phyloP scores from a whole-genome alignment of 2,797 vertebrate genomes.

The Nasua narica region DNA sequence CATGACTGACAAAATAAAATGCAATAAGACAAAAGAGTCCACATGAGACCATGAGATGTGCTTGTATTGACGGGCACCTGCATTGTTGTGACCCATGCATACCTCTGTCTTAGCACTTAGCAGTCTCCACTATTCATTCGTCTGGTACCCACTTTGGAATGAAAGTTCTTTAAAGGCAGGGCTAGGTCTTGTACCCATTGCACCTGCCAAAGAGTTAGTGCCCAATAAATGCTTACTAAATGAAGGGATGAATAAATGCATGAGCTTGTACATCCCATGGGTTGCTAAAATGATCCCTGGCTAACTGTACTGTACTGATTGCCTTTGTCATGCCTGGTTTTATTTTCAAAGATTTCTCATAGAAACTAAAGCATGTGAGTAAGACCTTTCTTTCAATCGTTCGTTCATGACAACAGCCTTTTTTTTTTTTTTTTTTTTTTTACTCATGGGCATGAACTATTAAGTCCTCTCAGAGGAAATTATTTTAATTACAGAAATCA shows the following conservation, averaged over 20 bases:
- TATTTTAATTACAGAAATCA: conserved; percentile 74
- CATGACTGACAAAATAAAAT: neutral
- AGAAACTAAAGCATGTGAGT: conserved; percentile 40
- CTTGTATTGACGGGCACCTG: neutral
- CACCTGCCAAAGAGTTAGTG: neutral
- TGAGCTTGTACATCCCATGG: neutral
- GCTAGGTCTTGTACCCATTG: neutral
- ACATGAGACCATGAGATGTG: rapidly evolving
- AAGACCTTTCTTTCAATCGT: conserved; percentile 35
- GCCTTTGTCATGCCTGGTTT: conserved; percentile 5
- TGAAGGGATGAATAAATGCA: neutral
- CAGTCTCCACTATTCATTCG: neutral
- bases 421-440: neutral
- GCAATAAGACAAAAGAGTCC: neutral
- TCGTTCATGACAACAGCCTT: conserved; percentile 46
- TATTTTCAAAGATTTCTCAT: conserved; percentile 52
- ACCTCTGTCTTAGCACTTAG: neutral
- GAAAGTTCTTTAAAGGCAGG: neutral
- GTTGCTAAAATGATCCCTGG: neutral
- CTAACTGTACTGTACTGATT: neutral
- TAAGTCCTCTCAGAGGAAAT: conserved; percentile 67
- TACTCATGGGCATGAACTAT: conserved; percentile 39
- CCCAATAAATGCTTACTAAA: neutral
- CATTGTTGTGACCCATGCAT: neutral
- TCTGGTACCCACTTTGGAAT: neutral